A percentile compares a stretch with the other conserved stretches of the same genome.
These are phyloP conservation scores for Formicarius rufipectus DNA, from an alignment of 2,113 vertebrate species.

Conservation along the genomic window DNA sequence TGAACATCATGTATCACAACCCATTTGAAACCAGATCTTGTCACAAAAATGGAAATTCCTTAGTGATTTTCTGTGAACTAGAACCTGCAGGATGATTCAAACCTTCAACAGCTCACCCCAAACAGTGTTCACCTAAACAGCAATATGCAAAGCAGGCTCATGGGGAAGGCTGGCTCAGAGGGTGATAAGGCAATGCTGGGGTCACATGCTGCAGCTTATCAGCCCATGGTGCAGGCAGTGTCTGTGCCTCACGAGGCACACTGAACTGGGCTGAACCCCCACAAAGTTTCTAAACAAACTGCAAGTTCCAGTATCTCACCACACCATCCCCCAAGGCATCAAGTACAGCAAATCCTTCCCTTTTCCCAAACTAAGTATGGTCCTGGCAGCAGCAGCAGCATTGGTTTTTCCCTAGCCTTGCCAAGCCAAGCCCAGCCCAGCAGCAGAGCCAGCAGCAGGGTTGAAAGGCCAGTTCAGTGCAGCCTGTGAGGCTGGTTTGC, in stretches of 20 bases:
- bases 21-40: neutral
- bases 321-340: neutral
- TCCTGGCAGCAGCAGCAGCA: neutral
- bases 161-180: neutral
- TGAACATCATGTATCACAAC: neutral
- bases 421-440: neutral
- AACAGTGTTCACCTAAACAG: neutral
- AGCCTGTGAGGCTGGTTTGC: neutral
- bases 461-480: neutral
- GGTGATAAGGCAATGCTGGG: rapidly evolving
- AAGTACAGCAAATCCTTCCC: neutral
- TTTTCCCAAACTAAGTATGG: neutral
- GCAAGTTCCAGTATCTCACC: neutral
- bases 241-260: neutral
- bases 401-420: neutral
- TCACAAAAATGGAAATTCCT: neutral
- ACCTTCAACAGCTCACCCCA: neutral
- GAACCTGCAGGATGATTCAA: neutral
- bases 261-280: neutral
- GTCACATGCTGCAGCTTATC: neutral
- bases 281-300: neutral
- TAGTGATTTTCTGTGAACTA: neutral
- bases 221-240: neutral
- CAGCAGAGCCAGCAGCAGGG: neutral
- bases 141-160: neutral